Evolutionary conservation across 2,113 vertebrate species (phyloP).

Genomic region (Oreotrochilus melanogaster): DNA sequence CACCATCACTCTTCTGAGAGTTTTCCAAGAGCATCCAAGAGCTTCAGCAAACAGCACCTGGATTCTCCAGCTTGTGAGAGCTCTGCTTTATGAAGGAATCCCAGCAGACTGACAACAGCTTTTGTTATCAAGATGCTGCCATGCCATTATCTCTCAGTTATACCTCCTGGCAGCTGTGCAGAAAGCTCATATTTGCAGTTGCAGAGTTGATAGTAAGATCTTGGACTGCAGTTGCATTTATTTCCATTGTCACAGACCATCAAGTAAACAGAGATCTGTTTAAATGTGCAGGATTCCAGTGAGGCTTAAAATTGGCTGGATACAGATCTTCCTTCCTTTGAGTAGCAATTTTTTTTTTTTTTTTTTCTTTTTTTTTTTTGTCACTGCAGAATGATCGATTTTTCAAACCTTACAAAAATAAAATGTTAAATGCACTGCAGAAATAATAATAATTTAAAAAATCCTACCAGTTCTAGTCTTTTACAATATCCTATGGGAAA

Average conservation of each 20-base stretch:
- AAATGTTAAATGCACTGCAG: neutral
- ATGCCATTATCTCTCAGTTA: neutral
- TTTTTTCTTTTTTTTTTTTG: neutral
- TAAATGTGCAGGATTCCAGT: neutral
- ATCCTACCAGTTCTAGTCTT: neutral
- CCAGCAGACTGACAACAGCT: neutral
- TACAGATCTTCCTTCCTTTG: neutral
- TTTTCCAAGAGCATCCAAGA: neutral
- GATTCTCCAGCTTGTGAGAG: fast-evolving
- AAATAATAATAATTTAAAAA: neutral
- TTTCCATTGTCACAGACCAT: neutral
- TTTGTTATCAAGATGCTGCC: neutral
- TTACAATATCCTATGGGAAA: neutral
- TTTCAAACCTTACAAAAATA: neutral
- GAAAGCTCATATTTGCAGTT: neutral
- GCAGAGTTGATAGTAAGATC: neutral
- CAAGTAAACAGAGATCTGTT: neutral
- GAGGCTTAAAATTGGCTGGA: neutral
- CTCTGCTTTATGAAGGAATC: neutral
- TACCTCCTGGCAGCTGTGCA: neutral
- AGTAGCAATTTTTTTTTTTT: neutral
- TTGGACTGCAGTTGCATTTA: neutral
- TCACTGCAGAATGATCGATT: neutral
- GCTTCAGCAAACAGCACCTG: neutral
- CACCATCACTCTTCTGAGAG: neutral